Conservation (phyloP, 2,797 vertebrate species). For the Onychomys arenicola region DNA sequence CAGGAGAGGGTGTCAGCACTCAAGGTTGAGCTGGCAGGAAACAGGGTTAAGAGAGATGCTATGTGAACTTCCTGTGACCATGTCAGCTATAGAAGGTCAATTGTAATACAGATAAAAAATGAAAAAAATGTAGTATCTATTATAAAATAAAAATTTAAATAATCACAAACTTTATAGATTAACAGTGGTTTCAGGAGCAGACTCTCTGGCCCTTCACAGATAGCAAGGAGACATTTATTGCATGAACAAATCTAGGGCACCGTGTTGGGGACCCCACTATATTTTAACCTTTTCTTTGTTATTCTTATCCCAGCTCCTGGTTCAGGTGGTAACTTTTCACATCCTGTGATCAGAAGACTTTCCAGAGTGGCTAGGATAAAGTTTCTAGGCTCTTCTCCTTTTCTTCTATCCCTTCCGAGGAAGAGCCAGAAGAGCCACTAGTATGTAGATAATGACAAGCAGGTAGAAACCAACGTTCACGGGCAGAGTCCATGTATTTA, state of each 20-base stretch:
- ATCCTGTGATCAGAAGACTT: neutral
- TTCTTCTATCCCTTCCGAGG: neutral
- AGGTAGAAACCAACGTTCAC: neutral
- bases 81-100: neutral
- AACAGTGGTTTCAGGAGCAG: neutral
- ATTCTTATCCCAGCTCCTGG: neutral
- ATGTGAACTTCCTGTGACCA: neutral
- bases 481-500: constrained; percentile 50
- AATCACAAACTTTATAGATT: neutral
- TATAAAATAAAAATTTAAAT: neutral
- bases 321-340: neutral
- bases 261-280: neutral
- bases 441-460: neutral
- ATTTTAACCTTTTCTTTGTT: neutral
- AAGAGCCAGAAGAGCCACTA: neutral
- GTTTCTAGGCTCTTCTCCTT: neutral
- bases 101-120: neutral
- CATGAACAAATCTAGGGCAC: neutral
- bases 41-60: neutral
- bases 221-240: neutral
- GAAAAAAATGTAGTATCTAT: neutral
- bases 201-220: neutral
- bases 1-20: neutral
- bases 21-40: neutral
- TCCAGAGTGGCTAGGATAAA: neutral